Conservation (phyloP, 2,113 vertebrate genomes). For the Poeciliopsis retropinna region DNA sequence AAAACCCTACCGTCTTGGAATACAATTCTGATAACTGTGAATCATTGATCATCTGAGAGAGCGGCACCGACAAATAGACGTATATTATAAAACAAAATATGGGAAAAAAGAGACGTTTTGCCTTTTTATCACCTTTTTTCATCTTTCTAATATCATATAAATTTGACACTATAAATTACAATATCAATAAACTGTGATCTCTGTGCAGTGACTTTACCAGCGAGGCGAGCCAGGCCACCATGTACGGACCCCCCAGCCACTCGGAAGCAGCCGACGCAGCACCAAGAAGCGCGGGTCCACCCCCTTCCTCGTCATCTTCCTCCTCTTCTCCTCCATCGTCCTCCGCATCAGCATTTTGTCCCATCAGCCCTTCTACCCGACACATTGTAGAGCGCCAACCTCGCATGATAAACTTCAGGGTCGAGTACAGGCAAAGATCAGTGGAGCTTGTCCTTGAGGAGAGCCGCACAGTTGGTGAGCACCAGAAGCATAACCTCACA, state of each 20-base stretch:
- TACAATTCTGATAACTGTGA: too few relatives aligned
- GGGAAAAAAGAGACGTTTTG: background rate
- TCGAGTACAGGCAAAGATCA: constrained; percentile 94
- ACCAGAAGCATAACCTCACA: background rate
- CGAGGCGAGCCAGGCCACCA: constrained; percentile 83
- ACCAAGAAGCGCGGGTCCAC: constrained; percentile 60
- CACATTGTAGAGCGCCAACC: constrained; percentile 95
- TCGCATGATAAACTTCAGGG: constrained; percentile 94
- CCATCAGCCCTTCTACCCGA: constrained; percentile 87
- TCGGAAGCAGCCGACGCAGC: constrained; percentile 70
- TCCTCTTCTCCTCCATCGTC: constrained; percentile 82
- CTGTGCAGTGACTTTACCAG: constrained; percentile 84
- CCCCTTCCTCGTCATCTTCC: constrained; percentile 64
- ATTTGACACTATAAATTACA: background rate
- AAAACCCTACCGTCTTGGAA: too few relatives aligned
- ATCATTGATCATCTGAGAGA: too few relatives aligned
- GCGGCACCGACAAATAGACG: too few relatives aligned
- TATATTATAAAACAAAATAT: background rate
- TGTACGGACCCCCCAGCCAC: constrained; percentile 72
- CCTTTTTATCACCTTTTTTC: background rate
- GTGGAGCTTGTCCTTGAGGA: constrained; percentile 97
- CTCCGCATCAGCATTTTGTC: constrained; percentile 89
- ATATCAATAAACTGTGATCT: background rate
- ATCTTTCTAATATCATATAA: background rate
- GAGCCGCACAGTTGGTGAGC: constrained; percentile 93